Evolutionary conservation across 2,888 invertebrate species (phyloP), one percentile per base, ranked within the genome.

Genomic region (Yponomeuta evonymella): DNA sequence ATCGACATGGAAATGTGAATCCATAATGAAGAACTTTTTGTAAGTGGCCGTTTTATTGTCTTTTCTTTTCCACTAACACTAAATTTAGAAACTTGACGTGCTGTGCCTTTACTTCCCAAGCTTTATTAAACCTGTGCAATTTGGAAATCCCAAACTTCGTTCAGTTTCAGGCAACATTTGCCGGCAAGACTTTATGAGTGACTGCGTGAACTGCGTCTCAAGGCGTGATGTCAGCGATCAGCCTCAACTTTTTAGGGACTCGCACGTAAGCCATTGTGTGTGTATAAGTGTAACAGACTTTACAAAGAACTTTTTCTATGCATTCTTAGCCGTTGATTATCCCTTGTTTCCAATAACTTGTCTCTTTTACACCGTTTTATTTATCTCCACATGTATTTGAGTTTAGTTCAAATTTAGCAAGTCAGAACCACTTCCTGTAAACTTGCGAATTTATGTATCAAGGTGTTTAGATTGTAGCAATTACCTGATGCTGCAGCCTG

Each of bases 1-100:
- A 74, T 91, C 91, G 11, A 83, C 79, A 15, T 79, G 75, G 8
- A 73, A 71, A 74, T 77, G 79, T 70, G 29, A 48, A 69, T 62
- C 62, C 70, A 70, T 58, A 15, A 15, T 33, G 70, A 36, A 62
- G 15, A 29, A 67, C 43, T 64, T 64, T 23, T 64, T 58, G 15
- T 3, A 58, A 12, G 3, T 15, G 12, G 51, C 51, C 51, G 51
- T 58, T 58, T 58, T 58, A 43, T 8, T 43, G 43, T 43, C 43
- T 43, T 43, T 43, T 43, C 43, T 43, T 43, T 43, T 43, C 43
- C 43, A 43, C 43, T 43, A 43, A 9, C 43, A 43, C 43, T 43
- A 43, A 23, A 4, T 58, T 58, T 15, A 58, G 15, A 2, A 58
- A 58, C 15, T 58, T 58, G 51, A 15, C 15, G 15, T 58, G 12